Evolutionary conservation across 2,113 vertebrate genomes (phyloP), one percentile per base, ranked within the genome.

Genomic region (Noctilio leporinus): DNA sequence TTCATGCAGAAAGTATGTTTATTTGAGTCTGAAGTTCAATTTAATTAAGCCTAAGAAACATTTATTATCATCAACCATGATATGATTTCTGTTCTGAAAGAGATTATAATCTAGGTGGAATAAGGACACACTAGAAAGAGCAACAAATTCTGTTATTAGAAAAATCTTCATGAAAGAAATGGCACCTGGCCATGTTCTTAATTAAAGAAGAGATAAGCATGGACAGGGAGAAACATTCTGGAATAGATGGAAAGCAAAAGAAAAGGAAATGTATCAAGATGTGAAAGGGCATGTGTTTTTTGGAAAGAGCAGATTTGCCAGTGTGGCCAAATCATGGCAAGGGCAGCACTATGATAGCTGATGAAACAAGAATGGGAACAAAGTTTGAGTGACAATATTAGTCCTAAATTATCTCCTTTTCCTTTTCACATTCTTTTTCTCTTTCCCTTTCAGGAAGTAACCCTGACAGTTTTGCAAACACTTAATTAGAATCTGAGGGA

Each of bases 11-110:
- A 94, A 92, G 30, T 72, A n/a, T 80, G 47, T 47, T n/a, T 62
- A 53, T 69, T 95, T 88, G 70, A 88, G 53, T 10, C 17, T 85
- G 62, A 72, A 81, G 62, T 88, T 93, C 65, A 80, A 65, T 78
- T 92, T 73, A 84, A 33, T 62, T 78, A 28, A 70, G 47, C 4
- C 35, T 35, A 91, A 22, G 17, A 73, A 77, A 40, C 19, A 81
- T 91, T 86, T 89, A 53, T 72, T 86, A 87, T 86, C 3, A 75
- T 89, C 75, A 64, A 38, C 43, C 62, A 33, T 35, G 10, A 33
- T 90, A 72, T 35, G 26, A 57, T 53, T 45, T 80, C 17, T 89
- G 45, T 28, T 89, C 53, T 76, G 75, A 89, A 93, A 14, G 7
- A 88, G 22, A 4, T 47, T 55, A 33, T 57, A 62, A 59, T 89